A percentile compares a stretch with the other conserved stretches of the same genome.
Evolutionary conservation across 1,140 invertebrate species (phyloP).

Genomic region (Ceratoteleas bidentatus): DNA sequence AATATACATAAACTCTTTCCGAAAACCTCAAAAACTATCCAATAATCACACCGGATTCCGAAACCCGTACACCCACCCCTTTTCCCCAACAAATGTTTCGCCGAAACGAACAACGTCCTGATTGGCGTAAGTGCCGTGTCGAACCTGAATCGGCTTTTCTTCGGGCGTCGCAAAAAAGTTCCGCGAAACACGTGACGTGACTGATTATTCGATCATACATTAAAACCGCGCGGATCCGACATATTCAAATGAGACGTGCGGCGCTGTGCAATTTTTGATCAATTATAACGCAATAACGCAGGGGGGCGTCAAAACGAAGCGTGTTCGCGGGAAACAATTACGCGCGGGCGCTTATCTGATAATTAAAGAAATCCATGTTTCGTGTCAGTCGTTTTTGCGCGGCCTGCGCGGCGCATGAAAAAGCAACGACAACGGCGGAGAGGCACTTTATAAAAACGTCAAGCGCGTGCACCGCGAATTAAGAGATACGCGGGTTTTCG

Average conservation of each 20-base stretch:
- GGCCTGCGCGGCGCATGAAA: neutral
- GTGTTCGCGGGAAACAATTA: neutral
- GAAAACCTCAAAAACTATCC: no score
- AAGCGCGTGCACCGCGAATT: constrained; percentile 28
- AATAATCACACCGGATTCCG: no score
- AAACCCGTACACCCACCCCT: no score
- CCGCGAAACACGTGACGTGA: neutral
- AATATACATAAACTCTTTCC: no score
- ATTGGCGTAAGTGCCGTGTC: no score
- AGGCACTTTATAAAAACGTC: constrained; percentile 39
- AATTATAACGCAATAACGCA: neutral
- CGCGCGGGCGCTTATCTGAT: constrained; percentile 1
- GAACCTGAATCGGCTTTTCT: no score
- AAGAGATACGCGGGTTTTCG: constrained; percentile 43
- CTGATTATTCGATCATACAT: neutral
- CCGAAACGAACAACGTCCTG: no score
- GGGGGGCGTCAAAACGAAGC: neutral
- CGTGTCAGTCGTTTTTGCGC: neutral
- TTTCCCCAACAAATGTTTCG: no score
- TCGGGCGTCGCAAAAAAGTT: neutral
- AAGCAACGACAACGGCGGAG: neutral
- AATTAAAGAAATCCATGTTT: constrained; percentile 16
- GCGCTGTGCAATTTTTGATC: neutral
- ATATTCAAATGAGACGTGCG: neutral
- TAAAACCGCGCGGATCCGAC: neutral